A percentile compares a stretch with the other conserved stretches of the same genome.
These are phyloP conservation scores for Scylla paramamosain DNA, from an alignment of 1,140 invertebrate species.

Conservation along the genomic window DNA sequence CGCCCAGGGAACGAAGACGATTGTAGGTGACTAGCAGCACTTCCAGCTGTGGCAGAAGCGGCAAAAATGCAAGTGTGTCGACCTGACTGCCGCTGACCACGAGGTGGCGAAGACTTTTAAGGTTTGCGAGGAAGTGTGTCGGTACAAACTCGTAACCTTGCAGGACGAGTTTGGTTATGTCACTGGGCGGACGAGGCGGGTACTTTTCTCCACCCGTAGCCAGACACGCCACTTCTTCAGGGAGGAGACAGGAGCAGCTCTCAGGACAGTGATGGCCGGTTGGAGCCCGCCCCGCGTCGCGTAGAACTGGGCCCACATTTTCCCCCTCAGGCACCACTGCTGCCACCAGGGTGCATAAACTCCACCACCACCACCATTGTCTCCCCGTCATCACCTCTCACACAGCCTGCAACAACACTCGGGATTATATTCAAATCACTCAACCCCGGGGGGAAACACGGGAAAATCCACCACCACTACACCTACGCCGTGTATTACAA, in stretches of 20 bases:
- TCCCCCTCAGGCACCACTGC: slow-evolving; percentile 69
- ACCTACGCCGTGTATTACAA: neutral
- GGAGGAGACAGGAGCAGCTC: slow-evolving; percentile 47
- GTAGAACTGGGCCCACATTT: neutral
- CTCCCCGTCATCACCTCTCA: slow-evolving; percentile 66
- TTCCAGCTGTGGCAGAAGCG: slow-evolving; percentile 56
- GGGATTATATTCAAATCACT: neutral
- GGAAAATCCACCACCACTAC: neutral
- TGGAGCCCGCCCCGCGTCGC: neutral
- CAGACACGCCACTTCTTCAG: slow-evolving; percentile 41
- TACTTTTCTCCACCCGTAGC: slow-evolving; percentile 33
- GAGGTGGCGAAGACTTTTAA: slow-evolving; percentile 55
- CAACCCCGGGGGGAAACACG: neutral
- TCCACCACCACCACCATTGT: slow-evolving; percentile 47
- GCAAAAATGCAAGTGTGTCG: slow-evolving; percentile 35
- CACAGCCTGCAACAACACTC: slow-evolving; percentile 54
- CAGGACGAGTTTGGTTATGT: slow-evolving; percentile 58
- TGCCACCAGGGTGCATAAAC: neutral
- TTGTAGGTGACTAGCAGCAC: slow-evolving; percentile 75
- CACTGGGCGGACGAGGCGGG: slow-evolving; percentile 52
- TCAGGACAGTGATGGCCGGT: slow-evolving; percentile 34
- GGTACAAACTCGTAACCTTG: slow-evolving; percentile 52
- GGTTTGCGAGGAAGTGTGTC: slow-evolving; percentile 50
- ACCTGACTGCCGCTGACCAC: slow-evolving; percentile 47
- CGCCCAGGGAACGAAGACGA: slow-evolving; percentile 68